Conservation (phyloP, 2,113 vertebrate genomes). For the Cryptomyrus ogoouensis region DNA sequence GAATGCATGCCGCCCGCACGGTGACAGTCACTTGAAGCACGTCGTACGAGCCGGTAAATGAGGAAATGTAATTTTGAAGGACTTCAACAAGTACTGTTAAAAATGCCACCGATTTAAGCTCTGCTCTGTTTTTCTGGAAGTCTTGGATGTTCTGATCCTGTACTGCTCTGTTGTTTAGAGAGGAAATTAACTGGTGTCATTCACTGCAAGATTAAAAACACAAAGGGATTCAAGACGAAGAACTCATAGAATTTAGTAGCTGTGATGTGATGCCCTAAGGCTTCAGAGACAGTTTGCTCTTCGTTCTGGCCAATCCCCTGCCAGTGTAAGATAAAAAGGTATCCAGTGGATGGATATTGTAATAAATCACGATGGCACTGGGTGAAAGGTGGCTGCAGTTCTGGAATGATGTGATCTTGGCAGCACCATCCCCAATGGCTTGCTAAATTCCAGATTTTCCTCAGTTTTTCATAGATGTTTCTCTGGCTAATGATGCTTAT, state of each 20-base stretch:
- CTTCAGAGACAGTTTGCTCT: neutral
- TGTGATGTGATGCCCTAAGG: neutral
- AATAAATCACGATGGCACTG: neutral
- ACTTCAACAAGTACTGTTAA: neutral
- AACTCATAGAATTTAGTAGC: neutral
- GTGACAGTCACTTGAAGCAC: neutral
- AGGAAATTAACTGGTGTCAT: neutral
- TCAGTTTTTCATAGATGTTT: neutral
- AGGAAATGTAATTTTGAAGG: neutral
- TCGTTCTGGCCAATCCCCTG: neutral
- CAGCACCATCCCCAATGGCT: neutral
- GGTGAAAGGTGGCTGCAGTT: neutral
- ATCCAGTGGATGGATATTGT: neutral
- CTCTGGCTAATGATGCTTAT: neutral
- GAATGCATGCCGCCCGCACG: neutral
- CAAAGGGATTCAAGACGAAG: neutral
- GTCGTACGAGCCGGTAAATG: neutral
- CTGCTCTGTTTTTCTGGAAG: neutral
- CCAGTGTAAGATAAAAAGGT: neutral
- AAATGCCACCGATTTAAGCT: neutral
- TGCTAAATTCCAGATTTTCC: neutral
- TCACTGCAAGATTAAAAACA: neutral
- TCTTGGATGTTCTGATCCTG: neutral
- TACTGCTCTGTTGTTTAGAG: neutral
- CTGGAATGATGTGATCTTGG: neutral